Base-by-base conservation (phyloP, 2,113 vertebrate genomes). In the Ceyx cyanopectus region DNA sequence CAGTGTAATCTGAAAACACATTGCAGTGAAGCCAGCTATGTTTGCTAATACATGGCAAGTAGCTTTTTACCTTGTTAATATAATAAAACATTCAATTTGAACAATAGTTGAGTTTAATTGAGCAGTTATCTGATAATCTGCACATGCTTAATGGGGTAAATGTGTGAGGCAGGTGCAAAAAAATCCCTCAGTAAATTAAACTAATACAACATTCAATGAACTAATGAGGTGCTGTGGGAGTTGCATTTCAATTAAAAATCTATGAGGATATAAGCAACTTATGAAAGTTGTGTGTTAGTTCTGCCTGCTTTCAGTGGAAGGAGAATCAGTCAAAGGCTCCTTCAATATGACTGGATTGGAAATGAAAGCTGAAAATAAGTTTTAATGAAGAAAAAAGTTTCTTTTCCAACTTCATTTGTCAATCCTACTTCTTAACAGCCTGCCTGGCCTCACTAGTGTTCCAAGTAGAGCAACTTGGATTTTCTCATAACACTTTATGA, bases 51-150 rank as follows among this genome's bases (percentile, higher is more conserved):
- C 67, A 34, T 45, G 43, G 60, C 88, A 90, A 94, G 48, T 81
- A 97, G 72, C 69, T 87, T 94, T 92, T 73, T 77, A 74, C 81
- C 78, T 87, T 78, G 26, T 83, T 89, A 83, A 74, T 80, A 77
- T 91, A 90, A 95, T 95, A 75, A 96, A 95, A 92, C 86, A 95
- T 87, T 91, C 75, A 66, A 84, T 94, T 94, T 95, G 78, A 96
- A 95, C 90, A 94, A 87, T 92, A 77, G 63, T 92, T 91, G 90
- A 65, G 72, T 94, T 93, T 95, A 97, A 95, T 93, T 94, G 92
- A 94, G 91, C 87, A 82, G 79, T 88, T 92, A 80, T 90, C 85
- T 93, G 81, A 94, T 96, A 90, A 93, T 91, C 87, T 72, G 48
- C 50, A 81, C 54, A 27, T 56, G 54, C 46, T 81, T 93, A 93